Conservation (phyloP, 2,113 vertebrate genomes). For the Gobio gobio region DNA sequence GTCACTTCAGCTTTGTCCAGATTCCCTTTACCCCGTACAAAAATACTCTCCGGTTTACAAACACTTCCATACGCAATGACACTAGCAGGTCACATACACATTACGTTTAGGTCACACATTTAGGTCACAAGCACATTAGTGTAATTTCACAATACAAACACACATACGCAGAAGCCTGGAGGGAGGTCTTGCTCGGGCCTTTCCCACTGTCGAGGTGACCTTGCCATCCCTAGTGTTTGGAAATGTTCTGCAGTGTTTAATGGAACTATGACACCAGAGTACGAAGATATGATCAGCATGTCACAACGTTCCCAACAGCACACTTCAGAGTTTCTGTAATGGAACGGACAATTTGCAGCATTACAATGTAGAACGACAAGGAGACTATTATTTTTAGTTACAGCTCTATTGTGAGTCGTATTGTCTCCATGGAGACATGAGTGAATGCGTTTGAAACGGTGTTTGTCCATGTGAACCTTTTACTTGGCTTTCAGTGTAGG, state of each 20-base stretch:
- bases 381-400: conserved; percentile 18
- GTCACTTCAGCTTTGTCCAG: conserved; percentile 55
- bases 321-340: not conserved
- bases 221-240: conserved; percentile 30
- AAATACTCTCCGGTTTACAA: conserved; percentile 38
- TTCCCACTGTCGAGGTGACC: conserved; percentile 56
- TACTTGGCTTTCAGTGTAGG: conserved; percentile 6
- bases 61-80: conserved; percentile 42
- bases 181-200: conserved; percentile 2
- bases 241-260: conserved; percentile 46
- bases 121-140: conserved; percentile 14
- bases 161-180: conserved; percentile 23
- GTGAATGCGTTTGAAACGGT: not conserved
- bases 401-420: conserved; percentile 4
- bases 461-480: conserved; percentile 24
- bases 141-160: conserved; percentile 45
- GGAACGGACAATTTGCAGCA: conserved; percentile 23
- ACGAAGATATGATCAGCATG: conserved; percentile 41
- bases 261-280: conserved; percentile 14
- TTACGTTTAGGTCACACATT: conserved; percentile 38
- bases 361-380: not conserved
- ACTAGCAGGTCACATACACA: conserved; percentile 24
- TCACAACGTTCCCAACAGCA: conserved; percentile 33
- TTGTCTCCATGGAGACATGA: conserved; percentile 3
- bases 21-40: conserved; percentile 9